A percentile compares a stretch with the other conserved stretches of the same genome.
These are phyloP conservation scores for Drosophila neocordata DNA, from an alignment of 1,140 invertebrate species.

Conservation along the genomic window DNA sequence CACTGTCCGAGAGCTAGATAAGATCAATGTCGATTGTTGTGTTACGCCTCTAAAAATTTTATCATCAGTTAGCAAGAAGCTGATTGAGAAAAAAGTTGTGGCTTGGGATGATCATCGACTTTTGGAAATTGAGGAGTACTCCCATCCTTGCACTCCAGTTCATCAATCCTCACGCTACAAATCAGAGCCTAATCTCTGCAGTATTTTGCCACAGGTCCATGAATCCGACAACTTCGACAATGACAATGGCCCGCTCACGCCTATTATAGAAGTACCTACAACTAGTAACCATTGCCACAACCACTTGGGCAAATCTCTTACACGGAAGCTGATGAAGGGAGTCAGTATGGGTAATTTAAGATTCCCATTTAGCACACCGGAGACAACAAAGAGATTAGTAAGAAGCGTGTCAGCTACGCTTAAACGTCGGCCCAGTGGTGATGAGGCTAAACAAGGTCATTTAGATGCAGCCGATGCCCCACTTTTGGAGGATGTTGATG, in stretches of 20 bases:
- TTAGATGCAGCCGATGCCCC: slow-evolving; percentile 39
- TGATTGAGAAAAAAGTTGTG: slow-evolving; percentile 70
- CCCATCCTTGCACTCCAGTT: slow-evolving; percentile 71
- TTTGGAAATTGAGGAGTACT: slow-evolving; percentile 72
- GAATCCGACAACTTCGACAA: slow-evolving; percentile 33
- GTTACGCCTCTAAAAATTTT: slow-evolving; percentile 69
- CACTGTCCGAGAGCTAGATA: slow-evolving; percentile 48
- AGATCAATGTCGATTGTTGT: slow-evolving; percentile 58
- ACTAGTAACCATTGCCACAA: slow-evolving; percentile 26
- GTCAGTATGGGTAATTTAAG: slow-evolving; percentile 80
- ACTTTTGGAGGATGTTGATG: slow-evolving; percentile 60
- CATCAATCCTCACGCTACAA: slow-evolving; percentile 76
- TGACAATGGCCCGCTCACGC: slow-evolving; percentile 44
- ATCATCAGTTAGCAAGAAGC: slow-evolving; percentile 63
- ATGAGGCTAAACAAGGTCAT: slow-evolving; percentile 47
- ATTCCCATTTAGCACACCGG: slow-evolving; percentile 74
- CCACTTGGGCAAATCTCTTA: slow-evolving; percentile 62
- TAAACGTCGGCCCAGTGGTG: slow-evolving; percentile 58
- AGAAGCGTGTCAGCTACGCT: slow-evolving; percentile 72
- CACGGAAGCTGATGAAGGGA: slow-evolving; percentile 80
- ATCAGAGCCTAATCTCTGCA: slow-evolving; percentile 79
- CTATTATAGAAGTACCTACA: slow-evolving; percentile 55
- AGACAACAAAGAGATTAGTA: slow-evolving; percentile 74
- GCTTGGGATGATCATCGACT: slow-evolving; percentile 71
- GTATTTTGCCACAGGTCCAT: slow-evolving; percentile 56